Base-by-base conservation (phyloP, 2,113 vertebrate species). In the Toxotes chatareus region DNA sequence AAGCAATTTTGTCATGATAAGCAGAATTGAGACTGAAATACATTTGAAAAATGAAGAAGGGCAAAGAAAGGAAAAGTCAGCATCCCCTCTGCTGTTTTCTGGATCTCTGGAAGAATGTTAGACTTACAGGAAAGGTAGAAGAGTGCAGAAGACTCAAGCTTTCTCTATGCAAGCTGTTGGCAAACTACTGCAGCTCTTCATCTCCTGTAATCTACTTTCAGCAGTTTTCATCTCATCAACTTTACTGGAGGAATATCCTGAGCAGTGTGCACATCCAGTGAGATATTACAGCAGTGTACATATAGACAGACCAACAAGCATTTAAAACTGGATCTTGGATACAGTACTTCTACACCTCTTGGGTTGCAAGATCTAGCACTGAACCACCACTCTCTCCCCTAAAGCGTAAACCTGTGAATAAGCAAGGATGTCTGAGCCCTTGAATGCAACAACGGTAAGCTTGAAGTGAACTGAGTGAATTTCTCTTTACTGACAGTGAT, bases 141-240 rank as follows among this genome's bases (percentile, higher is more conserved):
- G 77, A 65, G 42, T 14, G 19, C 11, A 42, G 31, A 79, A 12
- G 55, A 72, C 71, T 60, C 63, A 74, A 80, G 78, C 69, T 76
- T 27, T 79, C 62, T 85, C 90, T 91, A 92, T 89, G 92, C 92
- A 90, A 92, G 86, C 65, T 76, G 56, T 81, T 59, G 65, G 49
- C 47, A 65, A 86, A 76, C 78, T 19, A 61, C 70, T 51, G 73
- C 73, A 66, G 72, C 68, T 84, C 76, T 86, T 69, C 64, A 70
- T 76, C 57, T 81, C 70, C 49, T 57, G 44, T 16, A 42, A 46
- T 71, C 80, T 79, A 13, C 75, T 55, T 47, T 76, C 38, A 14
- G 53, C 34, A 7, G 44, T 23, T 83, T 66, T 74, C n/a, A 64
- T 38, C 34, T 19, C 12, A 55, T 17, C 40, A 0, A 12, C 34